Evolutionary conservation across 2,797 vertebrate genomes (phyloP), one percentile per base, ranked within the genome.

Genomic region (Hirundo rustica): DNA sequence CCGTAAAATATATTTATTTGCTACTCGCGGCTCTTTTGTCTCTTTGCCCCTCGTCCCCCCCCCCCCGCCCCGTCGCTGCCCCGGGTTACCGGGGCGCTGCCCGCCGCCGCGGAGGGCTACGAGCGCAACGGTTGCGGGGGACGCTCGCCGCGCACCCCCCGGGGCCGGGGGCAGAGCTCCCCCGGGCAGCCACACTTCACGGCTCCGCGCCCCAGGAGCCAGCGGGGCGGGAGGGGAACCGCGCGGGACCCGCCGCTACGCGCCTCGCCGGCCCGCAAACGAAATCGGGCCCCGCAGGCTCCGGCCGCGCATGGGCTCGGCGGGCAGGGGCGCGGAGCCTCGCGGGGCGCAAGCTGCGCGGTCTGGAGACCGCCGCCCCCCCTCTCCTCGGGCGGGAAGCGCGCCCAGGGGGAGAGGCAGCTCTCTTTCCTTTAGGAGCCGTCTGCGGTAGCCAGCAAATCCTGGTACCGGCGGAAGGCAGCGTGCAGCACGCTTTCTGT

Each of bases 1-100:
- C 95, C 97, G 93, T 96, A 97, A 97, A 97, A 94, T 92, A 95
- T 89, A 94, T 97, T 97, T 97, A 95, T 98, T 97, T 97, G 82
- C 79, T 85, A 27, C 79, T 86, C 58, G 85, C 92, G 81, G 77
- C 90, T 96, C 97, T 95, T 96, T 96, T 93, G 85, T 90, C 82
- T 75, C 36, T 75, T 70, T 85, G 71, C 62, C 32, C 45, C 53
- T 60, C 36, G 5, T 25, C 36, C 36, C 67, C 74, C 71, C n/a
- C 20, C 48, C 60, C 30, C 29, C 21, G 21, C n/a, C 55, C 58
- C 62, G 48, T 53, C 32, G 11, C 67, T 8, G 68, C 81, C 73
- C 15, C 21, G 38, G 34, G 78, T 74, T 89, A 65, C 67, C 45
- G 85, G 55, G 55, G 61, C 75, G 10, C 30, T 45, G 85, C 85